phyloP scores from a whole-genome alignment of 2,888 invertebrate genomes.

The Neoscelio sp. region DNA sequence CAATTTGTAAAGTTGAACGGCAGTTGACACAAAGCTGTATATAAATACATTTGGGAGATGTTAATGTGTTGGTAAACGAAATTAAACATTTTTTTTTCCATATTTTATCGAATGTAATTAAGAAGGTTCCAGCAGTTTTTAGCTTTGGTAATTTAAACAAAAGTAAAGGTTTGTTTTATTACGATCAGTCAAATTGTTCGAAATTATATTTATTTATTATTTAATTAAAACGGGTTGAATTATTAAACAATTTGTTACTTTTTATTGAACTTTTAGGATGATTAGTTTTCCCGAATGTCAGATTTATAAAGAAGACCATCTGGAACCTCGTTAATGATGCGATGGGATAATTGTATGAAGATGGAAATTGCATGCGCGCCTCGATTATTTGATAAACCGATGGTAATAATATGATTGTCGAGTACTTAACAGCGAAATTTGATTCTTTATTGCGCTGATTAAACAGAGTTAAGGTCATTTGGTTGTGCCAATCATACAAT shows the following conservation, averaged over 20 bases:
- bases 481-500: constrained; percentile 57
- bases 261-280: too few relatives aligned
- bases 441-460: constrained; percentile 9
- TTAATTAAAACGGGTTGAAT: too few relatives aligned
- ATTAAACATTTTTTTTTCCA: constrained; percentile 20
- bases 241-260: too few relatives aligned
- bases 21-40: constrained; percentile 40
- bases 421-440: constrained; percentile 46
- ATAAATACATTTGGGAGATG: constrained; percentile 37
- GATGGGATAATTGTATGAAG: constrained; percentile 41
- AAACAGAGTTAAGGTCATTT: constrained; percentile 25
- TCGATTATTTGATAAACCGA: constrained; percentile 16
- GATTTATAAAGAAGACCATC: too few relatives aligned
- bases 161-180: too few relatives aligned
- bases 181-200: too few relatives aligned
- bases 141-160: too few relatives aligned
- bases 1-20: constrained; percentile 28
- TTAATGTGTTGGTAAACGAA: constrained; percentile 28
- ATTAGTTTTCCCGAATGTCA: too few relatives aligned
- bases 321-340: too few relatives aligned
- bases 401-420: constrained; percentile 18
- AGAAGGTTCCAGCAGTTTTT: too few relatives aligned
- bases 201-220: too few relatives aligned
- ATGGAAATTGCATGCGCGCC: constrained; percentile 9
- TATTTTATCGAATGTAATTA: constrained; percentile 8